phyloP scores from a whole-genome alignment of 2,888 invertebrate genomes.

The Caenorhabditis zanzibari region DNA sequence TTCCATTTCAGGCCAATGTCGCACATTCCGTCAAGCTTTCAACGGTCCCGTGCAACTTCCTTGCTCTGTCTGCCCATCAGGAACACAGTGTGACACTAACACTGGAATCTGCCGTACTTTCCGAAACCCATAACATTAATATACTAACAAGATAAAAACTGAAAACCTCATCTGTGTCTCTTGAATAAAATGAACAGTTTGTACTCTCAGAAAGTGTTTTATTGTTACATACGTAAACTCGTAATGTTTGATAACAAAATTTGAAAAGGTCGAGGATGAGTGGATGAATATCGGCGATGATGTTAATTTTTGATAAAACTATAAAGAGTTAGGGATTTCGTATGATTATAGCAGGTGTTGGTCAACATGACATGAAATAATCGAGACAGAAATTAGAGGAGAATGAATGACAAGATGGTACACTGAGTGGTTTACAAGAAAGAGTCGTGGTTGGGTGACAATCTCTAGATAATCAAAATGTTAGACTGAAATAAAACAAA shows the following conservation, averaged over 20 bases:
- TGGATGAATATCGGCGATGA: neutral
- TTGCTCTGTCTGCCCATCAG: slow-evolving; percentile 38
- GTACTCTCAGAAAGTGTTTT: slow-evolving; percentile 28
- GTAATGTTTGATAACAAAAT: slow-evolving; percentile 60
- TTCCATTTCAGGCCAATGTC: slow-evolving; percentile 43
- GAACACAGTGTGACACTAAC: slow-evolving; percentile 56
- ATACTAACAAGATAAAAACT: neutral
- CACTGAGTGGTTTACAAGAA: slow-evolving; percentile 17
- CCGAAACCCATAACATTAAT: slow-evolving; percentile 32
- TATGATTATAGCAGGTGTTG: slow-evolving; percentile 16
- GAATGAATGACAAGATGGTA: slow-evolving; percentile 38
- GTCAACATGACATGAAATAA: slow-evolving; percentile 55
- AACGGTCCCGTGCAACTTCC: slow-evolving; percentile 48
- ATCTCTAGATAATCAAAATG: slow-evolving; percentile 4
- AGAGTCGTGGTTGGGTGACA: slow-evolving; percentile 8
- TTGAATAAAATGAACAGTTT: neutral
- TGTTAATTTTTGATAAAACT: neutral
- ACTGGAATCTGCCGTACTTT: slow-evolving; percentile 61
- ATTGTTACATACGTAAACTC: slow-evolving; percentile 63
- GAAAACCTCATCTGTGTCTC: slow-evolving; percentile 2
- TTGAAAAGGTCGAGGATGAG: slow-evolving; percentile 44
- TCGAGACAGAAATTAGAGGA: neutral
- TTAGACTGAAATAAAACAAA: slow-evolving; percentile 3
- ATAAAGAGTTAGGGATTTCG: slow-evolving; percentile 15
- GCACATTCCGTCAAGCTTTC: slow-evolving; percentile 57